Evolutionary conservation across 2,797 vertebrate species (phyloP).

Genomic region (Poecilia picta): DNA sequence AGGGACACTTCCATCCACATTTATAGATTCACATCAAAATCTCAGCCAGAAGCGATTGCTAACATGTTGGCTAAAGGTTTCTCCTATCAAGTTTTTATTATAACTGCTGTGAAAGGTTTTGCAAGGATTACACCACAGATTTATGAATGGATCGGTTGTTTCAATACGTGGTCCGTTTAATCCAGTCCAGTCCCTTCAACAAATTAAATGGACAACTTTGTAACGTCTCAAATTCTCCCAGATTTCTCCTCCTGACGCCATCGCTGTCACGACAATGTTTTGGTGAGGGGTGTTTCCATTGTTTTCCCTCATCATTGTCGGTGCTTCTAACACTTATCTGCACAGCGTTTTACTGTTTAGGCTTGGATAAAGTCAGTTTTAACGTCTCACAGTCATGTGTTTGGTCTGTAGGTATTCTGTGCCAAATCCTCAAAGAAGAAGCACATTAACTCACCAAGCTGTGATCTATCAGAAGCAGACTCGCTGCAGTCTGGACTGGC

Average conservation of each 20-base stretch:
- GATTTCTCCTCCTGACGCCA: conserved; percentile 14
- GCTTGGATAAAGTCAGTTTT: conserved; percentile 56
- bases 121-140: conserved; percentile 12
- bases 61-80: conserved; percentile 29
- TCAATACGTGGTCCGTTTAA: conserved; percentile 24
- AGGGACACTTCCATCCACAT: conserved; percentile 41
- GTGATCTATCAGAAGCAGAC: conserved; percentile 39
- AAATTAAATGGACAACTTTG: conserved; percentile 16
- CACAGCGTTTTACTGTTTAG: conserved; percentile 42
- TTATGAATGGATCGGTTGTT: conserved; percentile 38
- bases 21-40: conserved; percentile 53
- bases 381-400: conserved; percentile 63
- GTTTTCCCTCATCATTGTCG: conserved; percentile 1
- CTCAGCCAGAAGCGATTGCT: conserved; percentile 31
- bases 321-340: conserved; percentile 25
- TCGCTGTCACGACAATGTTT: background rate
- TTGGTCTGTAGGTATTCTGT: conserved; percentile 56
- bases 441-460: conserved; percentile 65
- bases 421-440: conserved; percentile 75
- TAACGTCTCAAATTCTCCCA: conserved; percentile 6
- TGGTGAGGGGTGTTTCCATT: background rate
- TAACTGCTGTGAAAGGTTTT: conserved; percentile 29
- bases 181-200: conserved; percentile 23
- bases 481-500: conserved; percentile 47
- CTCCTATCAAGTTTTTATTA: conserved; percentile 38